Evolutionary conservation across 2,113 vertebrate genomes (phyloP), one percentile per base, ranked within the genome.

Genomic region (Isichthys henryi): DNA sequence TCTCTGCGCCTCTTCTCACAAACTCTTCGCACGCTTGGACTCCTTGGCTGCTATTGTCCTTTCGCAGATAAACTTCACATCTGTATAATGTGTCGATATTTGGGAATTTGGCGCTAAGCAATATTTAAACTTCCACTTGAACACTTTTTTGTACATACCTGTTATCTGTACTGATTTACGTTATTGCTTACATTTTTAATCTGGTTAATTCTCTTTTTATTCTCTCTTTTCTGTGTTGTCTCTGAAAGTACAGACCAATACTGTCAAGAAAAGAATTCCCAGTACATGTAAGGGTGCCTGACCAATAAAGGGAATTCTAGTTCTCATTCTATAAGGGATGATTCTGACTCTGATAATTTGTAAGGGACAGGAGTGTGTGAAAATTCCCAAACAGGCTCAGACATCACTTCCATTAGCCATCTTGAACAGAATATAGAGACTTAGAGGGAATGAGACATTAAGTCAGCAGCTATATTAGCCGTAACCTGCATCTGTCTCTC

Each of bases 401-500:
- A 39, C 70, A 74, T 39, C 31, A 17, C 1, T 17, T 15, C 70
- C 19, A 31, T 70, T 15, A 31, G 58, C 15, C 10, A 31, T 74
- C 46, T 74, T 27, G 5, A 88, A 88, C 46, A 77, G 46, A n/a
- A 45, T n/a, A 74, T 27, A 27, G 23, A 13, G 3, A 74, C 19
- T 88, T 74, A 21, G 5, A 70, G 58, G 39, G 48, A 31, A 46
- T 15, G 23, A 88, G 27, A 13, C 27, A 35, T 8, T 21, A 8
- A 77, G n/a, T 82, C 85, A 84, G 27, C 50, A 86, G 50, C 89
- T 88, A 31, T 82, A 74, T 80, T 62, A 83, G 80, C 62, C 7
- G 5, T 56, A 90, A 80, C n/a, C 77, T 62, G 90, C 89, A 23
- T 83, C 27, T 31, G 39, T 86, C 52, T 88, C 52, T 82, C 84